These are phyloP conservation scores for Drosophila robusta DNA, from an alignment of 2,888 invertebrate species.

Conservation along the genomic window DNA sequence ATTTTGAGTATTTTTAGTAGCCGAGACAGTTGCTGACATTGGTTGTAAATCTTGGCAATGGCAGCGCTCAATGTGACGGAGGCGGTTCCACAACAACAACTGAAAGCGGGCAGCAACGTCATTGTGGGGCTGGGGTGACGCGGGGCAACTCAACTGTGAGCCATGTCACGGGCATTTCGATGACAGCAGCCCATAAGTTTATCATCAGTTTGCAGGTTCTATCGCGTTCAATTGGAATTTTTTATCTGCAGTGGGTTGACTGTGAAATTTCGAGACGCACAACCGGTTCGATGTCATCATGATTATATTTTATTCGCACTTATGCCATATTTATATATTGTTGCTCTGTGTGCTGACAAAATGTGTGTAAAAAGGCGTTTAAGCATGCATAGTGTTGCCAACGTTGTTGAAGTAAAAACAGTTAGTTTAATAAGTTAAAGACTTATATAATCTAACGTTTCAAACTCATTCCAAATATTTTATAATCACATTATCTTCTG, in stretches of 20 bases:
- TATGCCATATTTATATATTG: constrained; percentile 51
- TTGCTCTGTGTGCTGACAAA: constrained; percentile 53
- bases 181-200: constrained; percentile 36
- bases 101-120: constrained; percentile 23
- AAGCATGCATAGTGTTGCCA: constrained; percentile 7
- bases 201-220: constrained; percentile 38
- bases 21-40: constrained; percentile 68
- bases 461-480: no score
- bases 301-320: constrained; percentile 55
- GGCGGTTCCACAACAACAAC: constrained; percentile 22
- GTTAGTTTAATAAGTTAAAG: no score
- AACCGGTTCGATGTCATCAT: constrained; percentile 77
- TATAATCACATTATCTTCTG: no score
- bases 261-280: constrained; percentile 38
- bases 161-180: constrained; percentile 23
- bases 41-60: constrained; percentile 74
- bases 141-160: constrained; percentile 4
- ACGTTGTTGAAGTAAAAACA: neutral
- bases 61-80: constrained; percentile 60
- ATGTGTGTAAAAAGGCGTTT: constrained; percentile 58
- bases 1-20: constrained; percentile 48
- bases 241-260: constrained; percentile 44
- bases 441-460: no score
- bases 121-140: neutral
- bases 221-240: constrained; percentile 33